Evolutionary conservation across 37 sponge, comb jelly and placozoan species (phyloP).

Genomic region (Mnemiopsis leidyi): DNA sequence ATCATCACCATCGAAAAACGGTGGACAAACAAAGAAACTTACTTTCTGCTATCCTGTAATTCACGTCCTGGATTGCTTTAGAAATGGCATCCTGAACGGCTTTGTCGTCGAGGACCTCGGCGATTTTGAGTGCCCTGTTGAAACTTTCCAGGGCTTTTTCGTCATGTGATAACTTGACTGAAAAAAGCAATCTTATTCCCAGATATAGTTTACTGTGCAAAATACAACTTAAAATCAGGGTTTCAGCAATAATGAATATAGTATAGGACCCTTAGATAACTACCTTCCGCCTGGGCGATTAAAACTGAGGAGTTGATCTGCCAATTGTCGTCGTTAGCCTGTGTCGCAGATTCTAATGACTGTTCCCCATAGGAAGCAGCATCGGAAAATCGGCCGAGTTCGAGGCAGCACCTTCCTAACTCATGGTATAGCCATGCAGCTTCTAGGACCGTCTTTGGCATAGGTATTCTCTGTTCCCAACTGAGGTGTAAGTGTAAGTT

Average conservation of each 20-base stretch:
- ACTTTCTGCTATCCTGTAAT: conserved; percentile 67
- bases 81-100: conserved; percentile 70
- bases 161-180: conserved; percentile 73
- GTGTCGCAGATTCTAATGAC: conserved; percentile 71
- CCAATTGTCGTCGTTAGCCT: conserved; percentile 83
- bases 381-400: conserved; percentile 69
- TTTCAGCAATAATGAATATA: too few relatives aligned
- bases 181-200: too few relatives aligned
- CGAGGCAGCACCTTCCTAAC: conserved; percentile 81
- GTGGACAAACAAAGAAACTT: background rate
- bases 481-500: conserved; percentile 64
- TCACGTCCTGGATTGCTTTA: conserved; percentile 79
- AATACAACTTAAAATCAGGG: too few relatives aligned
- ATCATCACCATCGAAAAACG: too few relatives aligned
- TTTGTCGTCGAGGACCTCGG: conserved; percentile 72
- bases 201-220: too few relatives aligned
- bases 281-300: conserved; percentile 78
- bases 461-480: conserved; percentile 71
- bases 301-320: conserved; percentile 87
- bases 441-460: conserved; percentile 73
- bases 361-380: conserved; percentile 80
- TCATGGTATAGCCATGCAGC: conserved; percentile 88
- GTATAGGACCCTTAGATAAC: too few relatives aligned
- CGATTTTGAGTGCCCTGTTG: conserved; percentile 72
- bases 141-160: conserved; percentile 71